phyloP scores from a whole-genome alignment of 2,888 invertebrate species.

The Diplazon laetatorius region DNA sequence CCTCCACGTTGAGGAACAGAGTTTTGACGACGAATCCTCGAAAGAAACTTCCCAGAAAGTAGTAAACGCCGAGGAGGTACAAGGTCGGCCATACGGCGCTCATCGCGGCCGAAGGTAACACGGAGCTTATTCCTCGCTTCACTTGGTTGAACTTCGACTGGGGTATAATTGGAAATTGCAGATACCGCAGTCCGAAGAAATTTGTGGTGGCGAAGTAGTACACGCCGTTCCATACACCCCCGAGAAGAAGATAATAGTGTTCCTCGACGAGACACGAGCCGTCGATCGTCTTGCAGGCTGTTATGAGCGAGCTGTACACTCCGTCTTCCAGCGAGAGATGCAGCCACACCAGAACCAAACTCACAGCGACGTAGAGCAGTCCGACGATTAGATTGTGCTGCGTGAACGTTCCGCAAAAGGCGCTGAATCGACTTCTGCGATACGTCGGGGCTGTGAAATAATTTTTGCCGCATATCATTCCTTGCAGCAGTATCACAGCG shows the following conservation, averaged over 20 bases:
- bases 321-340: constrained; percentile 87
- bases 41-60: constrained; percentile 85
- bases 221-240: constrained; percentile 86
- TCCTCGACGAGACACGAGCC: constrained; percentile 86
- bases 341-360: constrained; percentile 87
- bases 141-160: constrained; percentile 88
- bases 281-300: constrained; percentile 82
- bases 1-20: constrained; percentile 84
- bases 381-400: constrained; percentile 85
- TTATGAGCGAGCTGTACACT: constrained; percentile 84
- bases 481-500: constrained; percentile 87
- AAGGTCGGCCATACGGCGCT: constrained; percentile 86
- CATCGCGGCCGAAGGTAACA: constrained; percentile 85
- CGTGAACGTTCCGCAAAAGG: constrained; percentile 86
- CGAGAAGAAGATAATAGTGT: constrained; percentile 87
- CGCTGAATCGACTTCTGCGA: constrained; percentile 87
- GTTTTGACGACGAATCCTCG: constrained; percentile 84
- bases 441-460: constrained; percentile 86
- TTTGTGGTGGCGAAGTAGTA: constrained; percentile 86
- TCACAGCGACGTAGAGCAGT: constrained; percentile 86
- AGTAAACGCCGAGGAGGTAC: constrained; percentile 86
- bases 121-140: constrained; percentile 84
- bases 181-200: constrained; percentile 84
- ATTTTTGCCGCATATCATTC: constrained; percentile 88
- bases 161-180: constrained; percentile 88